phyloP scores from a whole-genome alignment of 1,140 invertebrate genomes.

The Bombus ignitus region DNA sequence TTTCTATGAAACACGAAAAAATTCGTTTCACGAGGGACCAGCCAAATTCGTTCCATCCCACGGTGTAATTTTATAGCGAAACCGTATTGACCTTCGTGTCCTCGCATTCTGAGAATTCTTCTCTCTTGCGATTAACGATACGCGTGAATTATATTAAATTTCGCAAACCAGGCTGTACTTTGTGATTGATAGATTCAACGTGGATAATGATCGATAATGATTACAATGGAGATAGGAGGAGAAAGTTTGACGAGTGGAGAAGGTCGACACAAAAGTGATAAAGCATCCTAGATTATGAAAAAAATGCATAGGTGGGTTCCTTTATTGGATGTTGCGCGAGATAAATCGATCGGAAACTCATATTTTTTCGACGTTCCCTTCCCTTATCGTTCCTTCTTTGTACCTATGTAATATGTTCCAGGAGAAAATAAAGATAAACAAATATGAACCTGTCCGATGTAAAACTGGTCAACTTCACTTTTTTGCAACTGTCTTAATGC shows the following conservation, averaged over 20 bases:
- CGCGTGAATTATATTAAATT: neutral
- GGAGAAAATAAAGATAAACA: neutral
- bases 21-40: neutral
- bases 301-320: neutral
- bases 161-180: neutral
- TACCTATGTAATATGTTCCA: neutral
- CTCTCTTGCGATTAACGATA: no score
- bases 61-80: neutral
- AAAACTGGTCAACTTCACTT: neutral
- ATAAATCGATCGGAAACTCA: neutral
- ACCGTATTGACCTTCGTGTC: neutral
- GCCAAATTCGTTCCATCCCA: neutral
- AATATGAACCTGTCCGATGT: neutral
- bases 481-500: no score
- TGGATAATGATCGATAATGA: neutral
- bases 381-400: neutral
- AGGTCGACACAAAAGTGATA: neutral
- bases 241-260: neutral
- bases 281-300: neutral
- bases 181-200: neutral
- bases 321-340: neutral
- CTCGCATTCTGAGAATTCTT: no score
- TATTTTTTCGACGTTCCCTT: neutral
- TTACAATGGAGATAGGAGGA: neutral
- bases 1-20: neutral